Conservation (phyloP, 2,797 vertebrate species). For the Myotis planiceps region DNA sequence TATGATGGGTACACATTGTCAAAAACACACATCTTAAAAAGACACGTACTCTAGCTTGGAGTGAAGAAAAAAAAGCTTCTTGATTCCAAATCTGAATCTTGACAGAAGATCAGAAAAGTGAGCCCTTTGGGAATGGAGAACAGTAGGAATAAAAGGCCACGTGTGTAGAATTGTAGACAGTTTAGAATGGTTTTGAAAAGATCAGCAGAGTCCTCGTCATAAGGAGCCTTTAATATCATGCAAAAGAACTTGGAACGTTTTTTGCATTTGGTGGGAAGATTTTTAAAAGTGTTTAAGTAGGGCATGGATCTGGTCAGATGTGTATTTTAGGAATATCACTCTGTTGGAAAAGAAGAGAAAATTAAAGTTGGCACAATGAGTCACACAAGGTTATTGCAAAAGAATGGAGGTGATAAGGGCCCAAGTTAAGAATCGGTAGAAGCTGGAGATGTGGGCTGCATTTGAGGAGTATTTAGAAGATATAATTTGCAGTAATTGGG, state of each 20-base stretch:
- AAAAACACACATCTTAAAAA: background rate
- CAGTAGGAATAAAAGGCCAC: background rate
- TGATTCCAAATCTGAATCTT: constrained; percentile 8
- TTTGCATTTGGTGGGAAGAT: background rate
- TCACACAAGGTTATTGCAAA: background rate
- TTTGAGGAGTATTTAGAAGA: background rate
- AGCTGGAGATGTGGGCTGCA: background rate
- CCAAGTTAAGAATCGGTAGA: background rate
- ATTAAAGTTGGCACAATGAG: background rate
- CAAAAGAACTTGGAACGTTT: background rate
- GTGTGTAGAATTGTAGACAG: background rate
- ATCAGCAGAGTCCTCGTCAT: background rate
- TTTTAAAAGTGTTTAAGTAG: background rate
- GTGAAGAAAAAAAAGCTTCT: background rate
- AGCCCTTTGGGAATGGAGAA: background rate
- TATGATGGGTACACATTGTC: background rate
- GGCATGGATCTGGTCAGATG: background rate
- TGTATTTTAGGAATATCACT: background rate
- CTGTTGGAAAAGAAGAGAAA: background rate
- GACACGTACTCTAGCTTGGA: background rate
- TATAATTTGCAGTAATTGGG: background rate
- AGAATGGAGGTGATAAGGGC: background rate
- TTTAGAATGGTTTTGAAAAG: background rate
- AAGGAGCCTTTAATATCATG: background rate
- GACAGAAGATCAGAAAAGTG: background rate